A percentile compares a stretch with the other conserved stretches of the same genome.
These are phyloP conservation scores for Eueides isabella DNA, from an alignment of 1,140 invertebrate species.

Conservation along the genomic window DNA sequence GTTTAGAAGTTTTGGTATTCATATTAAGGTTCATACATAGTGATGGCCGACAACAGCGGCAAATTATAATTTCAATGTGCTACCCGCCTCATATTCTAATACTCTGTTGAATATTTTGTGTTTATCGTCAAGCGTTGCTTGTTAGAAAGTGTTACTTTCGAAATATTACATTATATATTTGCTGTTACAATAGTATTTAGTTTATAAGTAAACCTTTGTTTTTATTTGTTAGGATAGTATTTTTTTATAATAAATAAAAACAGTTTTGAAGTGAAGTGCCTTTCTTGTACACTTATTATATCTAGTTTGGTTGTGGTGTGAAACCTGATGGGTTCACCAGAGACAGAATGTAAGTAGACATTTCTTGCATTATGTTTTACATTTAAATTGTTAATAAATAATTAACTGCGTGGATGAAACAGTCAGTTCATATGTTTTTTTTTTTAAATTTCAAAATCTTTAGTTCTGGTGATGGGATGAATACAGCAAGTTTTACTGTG, in stretches of 20 bases:
- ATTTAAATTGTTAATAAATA: neutral
- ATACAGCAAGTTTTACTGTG: neutral
- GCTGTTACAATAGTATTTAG: neutral
- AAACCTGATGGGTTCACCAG: conserved; percentile 40
- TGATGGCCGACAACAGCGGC: conserved; percentile 51
- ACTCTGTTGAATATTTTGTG: conserved; percentile 32
- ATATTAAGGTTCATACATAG: conserved; percentile 64
- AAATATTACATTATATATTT: neutral
- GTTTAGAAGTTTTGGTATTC: conserved; percentile 64
- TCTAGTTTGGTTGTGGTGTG: conserved; percentile 15
- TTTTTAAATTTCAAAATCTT: neutral
- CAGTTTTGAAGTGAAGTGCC: conserved; percentile 10
- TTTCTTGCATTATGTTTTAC: conserved; percentile 6
- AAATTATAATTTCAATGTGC: conserved; percentile 69
- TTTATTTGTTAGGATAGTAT: neutral
- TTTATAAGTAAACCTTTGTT: neutral
- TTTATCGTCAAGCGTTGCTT: conserved; percentile 16
- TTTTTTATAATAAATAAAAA: conserved; percentile 13
- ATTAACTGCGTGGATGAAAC: neutral
- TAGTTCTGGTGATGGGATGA: neutral
- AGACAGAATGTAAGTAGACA: conserved; percentile 44
- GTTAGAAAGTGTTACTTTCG: conserved; percentile 4
- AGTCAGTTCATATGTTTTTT: neutral
- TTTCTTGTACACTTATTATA: conserved; percentile 17
- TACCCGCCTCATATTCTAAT: conserved; percentile 54